These are phyloP conservation scores for Echinops telfairi DNA, from an alignment of 2,113 vertebrate genomes.

Conservation along the genomic window DNA sequence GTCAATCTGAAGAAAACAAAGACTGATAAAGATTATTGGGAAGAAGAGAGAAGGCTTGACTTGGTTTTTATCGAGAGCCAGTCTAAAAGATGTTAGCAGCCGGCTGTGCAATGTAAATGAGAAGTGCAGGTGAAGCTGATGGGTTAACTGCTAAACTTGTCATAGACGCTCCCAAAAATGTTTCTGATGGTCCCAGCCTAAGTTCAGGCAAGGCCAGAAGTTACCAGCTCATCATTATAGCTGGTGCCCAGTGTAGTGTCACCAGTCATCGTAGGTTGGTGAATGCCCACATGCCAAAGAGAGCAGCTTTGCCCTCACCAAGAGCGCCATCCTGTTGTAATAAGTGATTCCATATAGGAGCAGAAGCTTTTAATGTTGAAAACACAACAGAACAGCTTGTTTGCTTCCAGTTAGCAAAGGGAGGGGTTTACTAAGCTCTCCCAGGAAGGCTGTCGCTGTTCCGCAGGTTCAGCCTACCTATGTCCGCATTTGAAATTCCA, in stretches of 20 bases:
- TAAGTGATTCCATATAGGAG: not conserved
- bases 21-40: not conserved
- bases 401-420: not conserved
- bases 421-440: not conserved
- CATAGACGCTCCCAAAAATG: not conserved
- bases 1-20: not conserved
- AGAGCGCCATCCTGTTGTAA: not conserved
- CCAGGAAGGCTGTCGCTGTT: not conserved
- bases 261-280: not conserved
- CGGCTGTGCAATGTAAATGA: not conserved
- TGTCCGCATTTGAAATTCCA: not conserved
- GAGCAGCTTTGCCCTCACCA: not conserved
- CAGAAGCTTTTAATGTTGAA: not conserved
- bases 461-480: accelerated
- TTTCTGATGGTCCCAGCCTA: not conserved
- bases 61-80: constrained; percentile 20
- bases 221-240: not conserved
- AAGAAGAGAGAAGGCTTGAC: constrained; percentile 2
- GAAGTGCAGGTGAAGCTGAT: not conserved
- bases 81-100: not conserved
- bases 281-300: not conserved
- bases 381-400: not conserved
- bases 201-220: not conserved
- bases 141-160: not conserved
- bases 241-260: not conserved